These are phyloP conservation scores for Drosophila cognata DNA, from an alignment of 2,888 invertebrate species.

Conservation along the genomic window DNA sequence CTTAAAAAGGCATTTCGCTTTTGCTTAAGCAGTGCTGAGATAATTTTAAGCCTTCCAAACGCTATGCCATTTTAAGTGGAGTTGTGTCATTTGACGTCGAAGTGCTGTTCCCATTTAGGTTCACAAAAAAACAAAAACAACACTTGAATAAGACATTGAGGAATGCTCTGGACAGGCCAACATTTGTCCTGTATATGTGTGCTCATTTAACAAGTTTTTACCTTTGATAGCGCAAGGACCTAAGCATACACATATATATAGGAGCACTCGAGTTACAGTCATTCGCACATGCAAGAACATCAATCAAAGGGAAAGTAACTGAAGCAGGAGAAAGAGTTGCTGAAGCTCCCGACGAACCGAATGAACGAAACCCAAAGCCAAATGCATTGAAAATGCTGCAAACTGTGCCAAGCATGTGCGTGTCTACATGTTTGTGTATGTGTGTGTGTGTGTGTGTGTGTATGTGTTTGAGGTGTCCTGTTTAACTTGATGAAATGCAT, in stretches of 20 bases:
- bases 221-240: constrained; percentile 38
- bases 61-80: constrained; percentile 15
- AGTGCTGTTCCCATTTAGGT: constrained; percentile 61
- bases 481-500: constrained; percentile 57
- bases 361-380: constrained; percentile 43
- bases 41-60: background rate
- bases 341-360: constrained; percentile 13
- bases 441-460: constrained; percentile 20
- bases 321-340: constrained; percentile 10
- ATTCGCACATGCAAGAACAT: constrained; percentile 66
- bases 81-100: constrained; percentile 54
- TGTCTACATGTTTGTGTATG: constrained; percentile 12
- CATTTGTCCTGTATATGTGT: constrained; percentile 21
- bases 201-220: constrained; percentile 53
- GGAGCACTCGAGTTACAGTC: constrained; percentile 45
- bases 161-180: constrained; percentile 42
- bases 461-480: constrained; percentile 46
- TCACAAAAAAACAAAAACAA: constrained; percentile 8
- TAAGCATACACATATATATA: constrained; percentile 10
- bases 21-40: constrained; percentile 15
- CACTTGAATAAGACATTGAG: constrained; percentile 55
- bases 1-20: background rate
- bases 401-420: constrained; percentile 66
- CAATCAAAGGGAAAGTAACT: constrained; percentile 71
- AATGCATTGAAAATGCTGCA: constrained; percentile 69